Percentiles rank a stretch among this genome's conserved stretches.
Evolutionary conservation across 1,140 invertebrate genomes (phyloP).

Genomic region (Babylonia areolata): DNA sequence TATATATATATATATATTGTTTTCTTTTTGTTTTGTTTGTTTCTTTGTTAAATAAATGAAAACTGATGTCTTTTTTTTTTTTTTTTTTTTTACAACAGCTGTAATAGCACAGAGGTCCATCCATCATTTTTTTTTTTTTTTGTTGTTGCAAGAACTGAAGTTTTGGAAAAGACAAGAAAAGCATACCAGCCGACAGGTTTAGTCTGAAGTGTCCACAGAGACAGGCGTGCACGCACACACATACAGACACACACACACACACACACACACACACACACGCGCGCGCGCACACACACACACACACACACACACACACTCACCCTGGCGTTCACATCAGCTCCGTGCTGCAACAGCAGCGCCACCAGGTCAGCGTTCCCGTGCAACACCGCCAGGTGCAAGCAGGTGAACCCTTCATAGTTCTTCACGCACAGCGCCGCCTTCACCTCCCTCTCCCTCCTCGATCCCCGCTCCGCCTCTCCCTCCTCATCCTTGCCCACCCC

Average conservation of each 20-base stretch:
- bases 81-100: too few species aligned
- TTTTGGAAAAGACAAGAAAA: too few species aligned
- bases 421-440: slow-evolving; percentile 80
- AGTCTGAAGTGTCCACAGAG: too few species aligned
- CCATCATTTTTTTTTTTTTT: too few species aligned
- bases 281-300: background rate
- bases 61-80: too few species aligned
- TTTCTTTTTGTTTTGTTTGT: too few species aligned
- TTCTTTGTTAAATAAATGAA: too few species aligned
- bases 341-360: slow-evolving; percentile 42
- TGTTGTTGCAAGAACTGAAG: too few species aligned
- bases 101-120: too few species aligned
- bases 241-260: background rate
- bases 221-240: background rate
- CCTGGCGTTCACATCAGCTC: slow-evolving; percentile 83
- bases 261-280: background rate
- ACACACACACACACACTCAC: slow-evolving; percentile 76
- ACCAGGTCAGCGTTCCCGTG: slow-evolving; percentile 28
- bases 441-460: slow-evolving; percentile 75
- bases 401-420: slow-evolving; percentile 88
- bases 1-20: too few species aligned
- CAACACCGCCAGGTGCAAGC: slow-evolving; percentile 69
- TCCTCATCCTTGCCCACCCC: background rate
- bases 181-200: too few species aligned
- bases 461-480: background rate